A percentile compares a stretch with the other conserved stretches of the same genome.
Evolutionary conservation across 2,113 vertebrate genomes (phyloP).

Genomic region (Chloropsis cyanopogon): DNA sequence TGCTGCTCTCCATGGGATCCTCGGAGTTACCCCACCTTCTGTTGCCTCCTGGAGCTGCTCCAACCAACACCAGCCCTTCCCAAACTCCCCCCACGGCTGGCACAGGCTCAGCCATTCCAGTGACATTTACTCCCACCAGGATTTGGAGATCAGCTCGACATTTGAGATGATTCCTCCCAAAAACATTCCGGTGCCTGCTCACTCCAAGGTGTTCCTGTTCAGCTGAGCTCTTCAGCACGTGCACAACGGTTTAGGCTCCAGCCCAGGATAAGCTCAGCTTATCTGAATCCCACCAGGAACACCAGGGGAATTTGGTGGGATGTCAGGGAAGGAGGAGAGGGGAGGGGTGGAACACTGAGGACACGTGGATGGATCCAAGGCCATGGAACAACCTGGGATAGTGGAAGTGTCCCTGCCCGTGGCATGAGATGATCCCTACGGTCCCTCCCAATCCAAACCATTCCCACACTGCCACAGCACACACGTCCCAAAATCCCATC

Average conservation of each 20-base stretch:
- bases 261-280: neutral
- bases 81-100: neutral
- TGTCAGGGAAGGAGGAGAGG: neutral
- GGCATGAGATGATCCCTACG: neutral
- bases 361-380: neutral
- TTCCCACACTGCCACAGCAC: accelerated
- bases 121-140: neutral
- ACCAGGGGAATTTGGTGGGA: neutral
- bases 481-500: neutral
- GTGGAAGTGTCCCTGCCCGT: neutral
- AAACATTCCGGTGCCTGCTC: neutral
- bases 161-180: neutral
- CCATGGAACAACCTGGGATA: neutral
- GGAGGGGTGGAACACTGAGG: neutral
- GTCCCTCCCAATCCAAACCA: neutral
- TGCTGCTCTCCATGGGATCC: neutral
- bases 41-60: neutral
- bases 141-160: neutral
- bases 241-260: accelerated
- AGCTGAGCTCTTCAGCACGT: neutral
- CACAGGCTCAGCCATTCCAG: neutral
- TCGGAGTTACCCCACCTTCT: neutral
- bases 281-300: neutral
- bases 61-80: neutral
- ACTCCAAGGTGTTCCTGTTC: accelerated